phyloP scores from a whole-genome alignment of 1,140 invertebrate genomes.

The Zaprionus nigranus region DNA sequence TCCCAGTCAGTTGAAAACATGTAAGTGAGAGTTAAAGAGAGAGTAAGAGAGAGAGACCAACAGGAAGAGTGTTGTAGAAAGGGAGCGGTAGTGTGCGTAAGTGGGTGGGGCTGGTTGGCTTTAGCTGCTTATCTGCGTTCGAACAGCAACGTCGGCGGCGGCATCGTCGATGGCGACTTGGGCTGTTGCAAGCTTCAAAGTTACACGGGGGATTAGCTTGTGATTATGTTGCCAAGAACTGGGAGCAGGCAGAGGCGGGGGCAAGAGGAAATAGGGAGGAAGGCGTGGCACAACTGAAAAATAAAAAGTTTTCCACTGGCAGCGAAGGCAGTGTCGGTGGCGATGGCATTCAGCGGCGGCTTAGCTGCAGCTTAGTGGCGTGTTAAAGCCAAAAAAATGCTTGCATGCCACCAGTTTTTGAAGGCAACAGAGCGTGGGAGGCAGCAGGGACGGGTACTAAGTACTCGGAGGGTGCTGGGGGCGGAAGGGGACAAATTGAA shows the following conservation, averaged over 20 bases:
- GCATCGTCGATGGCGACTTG: neutral
- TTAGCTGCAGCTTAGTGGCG: slow-evolving; percentile 67
- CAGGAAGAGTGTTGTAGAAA: too few species aligned
- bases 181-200: slow-evolving; percentile 59
- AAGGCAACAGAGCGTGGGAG: neutral
- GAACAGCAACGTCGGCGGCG: slow-evolving; percentile 45
- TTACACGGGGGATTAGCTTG: slow-evolving; percentile 78
- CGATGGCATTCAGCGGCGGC: slow-evolving; percentile 42
- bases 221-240: slow-evolving; percentile 67
- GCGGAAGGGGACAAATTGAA: slow-evolving; percentile 20
- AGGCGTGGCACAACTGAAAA: slow-evolving; percentile 14
- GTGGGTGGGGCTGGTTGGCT: slow-evolving; percentile 37
- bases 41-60: too few species aligned
- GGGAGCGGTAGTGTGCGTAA: neutral
- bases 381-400: slow-evolving; percentile 46
- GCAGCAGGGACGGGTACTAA: neutral
- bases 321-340: neutral
- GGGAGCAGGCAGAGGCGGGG: neutral
- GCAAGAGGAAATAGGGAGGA: neutral
- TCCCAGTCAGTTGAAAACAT: neutral
- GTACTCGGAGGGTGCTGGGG: neutral
- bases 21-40: neutral
- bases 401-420: slow-evolving; percentile 26
- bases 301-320: slow-evolving; percentile 31
- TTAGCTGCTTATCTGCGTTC: slow-evolving; percentile 69